phyloP scores from a whole-genome alignment of 2,797 vertebrate genomes.

The Crenichthys baileyi region DNA sequence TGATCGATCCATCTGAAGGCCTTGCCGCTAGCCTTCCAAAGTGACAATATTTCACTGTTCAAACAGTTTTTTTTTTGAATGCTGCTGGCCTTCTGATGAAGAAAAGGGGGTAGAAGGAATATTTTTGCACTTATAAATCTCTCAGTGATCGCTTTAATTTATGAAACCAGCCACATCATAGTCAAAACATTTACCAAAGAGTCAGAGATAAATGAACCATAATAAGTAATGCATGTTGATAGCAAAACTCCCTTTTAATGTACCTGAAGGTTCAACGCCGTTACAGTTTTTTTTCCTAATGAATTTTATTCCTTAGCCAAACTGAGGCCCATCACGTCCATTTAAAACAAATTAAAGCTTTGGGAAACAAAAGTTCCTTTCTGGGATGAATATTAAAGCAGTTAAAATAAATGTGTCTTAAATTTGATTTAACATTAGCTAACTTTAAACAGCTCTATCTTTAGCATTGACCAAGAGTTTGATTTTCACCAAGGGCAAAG shows the following conservation, averaged over 20 bases:
- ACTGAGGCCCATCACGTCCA: constrained; percentile 12
- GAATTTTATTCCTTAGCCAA: constrained; percentile 19
- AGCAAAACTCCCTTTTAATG: constrained; percentile 13
- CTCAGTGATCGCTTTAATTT: constrained; percentile 27
- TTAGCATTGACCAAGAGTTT: constrained; percentile 44
- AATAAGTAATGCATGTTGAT: neutral
- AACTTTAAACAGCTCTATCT: constrained; percentile 44
- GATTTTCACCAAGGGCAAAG: constrained; percentile 76
- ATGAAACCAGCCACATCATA: constrained; percentile 39
- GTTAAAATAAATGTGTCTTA: constrained; percentile 40
- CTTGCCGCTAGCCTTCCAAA: constrained; percentile 72
- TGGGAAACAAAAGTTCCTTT: constrained; percentile 34
- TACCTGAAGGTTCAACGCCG: constrained; percentile 24
- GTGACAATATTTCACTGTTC: constrained; percentile 72
- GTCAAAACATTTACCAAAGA: constrained; percentile 30
- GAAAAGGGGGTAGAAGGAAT: neutral
- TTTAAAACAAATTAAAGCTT: constrained; percentile 34
- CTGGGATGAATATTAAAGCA: constrained; percentile 39
- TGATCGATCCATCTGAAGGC: constrained; percentile 71
- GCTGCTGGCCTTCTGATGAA: constrained; percentile 60
- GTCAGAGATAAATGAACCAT: constrained; percentile 15
- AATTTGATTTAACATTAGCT: constrained; percentile 57
- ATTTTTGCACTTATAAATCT: constrained; percentile 9
- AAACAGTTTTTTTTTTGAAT: constrained; percentile 68
- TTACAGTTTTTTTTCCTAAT: constrained; percentile 32